Conservation (phyloP, 1,140 invertebrate species). For the Drosophila obscura region DNA sequence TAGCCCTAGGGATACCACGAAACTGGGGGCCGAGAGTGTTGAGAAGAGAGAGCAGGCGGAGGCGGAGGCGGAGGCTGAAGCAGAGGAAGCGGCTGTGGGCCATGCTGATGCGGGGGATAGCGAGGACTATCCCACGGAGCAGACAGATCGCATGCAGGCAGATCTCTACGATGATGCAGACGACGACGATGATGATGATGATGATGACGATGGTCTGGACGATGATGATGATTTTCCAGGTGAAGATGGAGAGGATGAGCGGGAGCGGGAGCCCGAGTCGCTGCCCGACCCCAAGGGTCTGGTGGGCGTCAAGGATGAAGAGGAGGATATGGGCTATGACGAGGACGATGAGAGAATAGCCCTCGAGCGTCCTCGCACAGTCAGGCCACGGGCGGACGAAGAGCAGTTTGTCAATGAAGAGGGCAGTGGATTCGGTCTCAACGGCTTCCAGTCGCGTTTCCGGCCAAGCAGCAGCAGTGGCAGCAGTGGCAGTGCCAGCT, state of each 20-base stretch:
- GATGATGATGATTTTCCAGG: conserved; percentile 37
- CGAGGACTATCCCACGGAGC: conserved; percentile 68
- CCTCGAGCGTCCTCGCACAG: conserved; percentile 63
- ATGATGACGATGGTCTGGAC: conserved; percentile 67
- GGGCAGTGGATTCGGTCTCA: conserved; percentile 70
- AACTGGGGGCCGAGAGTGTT: conserved; percentile 19
- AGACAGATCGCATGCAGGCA: conserved; percentile 72
- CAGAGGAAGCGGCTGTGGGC: not conserved
- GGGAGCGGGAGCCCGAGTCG: conserved; percentile 51
- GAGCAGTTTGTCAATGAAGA: conserved; percentile 77
- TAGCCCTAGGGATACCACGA: conserved; percentile 59
- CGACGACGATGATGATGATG: conserved; percentile 70
- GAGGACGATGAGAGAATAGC: conserved; percentile 80
- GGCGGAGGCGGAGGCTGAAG: not conserved
- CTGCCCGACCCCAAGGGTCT: conserved; percentile 55
- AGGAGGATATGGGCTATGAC: conserved; percentile 82
- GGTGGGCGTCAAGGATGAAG: conserved; percentile 56
- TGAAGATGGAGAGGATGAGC: conserved; percentile 18
- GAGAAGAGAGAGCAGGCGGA: conserved; percentile 1
- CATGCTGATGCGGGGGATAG: conserved; percentile 18
- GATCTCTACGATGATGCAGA: conserved; percentile 70
- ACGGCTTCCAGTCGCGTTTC: conserved; percentile 51
- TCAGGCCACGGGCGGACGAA: conserved; percentile 58
- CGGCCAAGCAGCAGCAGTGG: conserved; percentile 41
- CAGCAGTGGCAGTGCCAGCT: conserved; percentile 11